Percentiles rank a stretch among this genome's conserved stretches.
Evolutionary conservation across 2,113 vertebrate genomes (phyloP).

Genomic region (Numenius arquata): DNA sequence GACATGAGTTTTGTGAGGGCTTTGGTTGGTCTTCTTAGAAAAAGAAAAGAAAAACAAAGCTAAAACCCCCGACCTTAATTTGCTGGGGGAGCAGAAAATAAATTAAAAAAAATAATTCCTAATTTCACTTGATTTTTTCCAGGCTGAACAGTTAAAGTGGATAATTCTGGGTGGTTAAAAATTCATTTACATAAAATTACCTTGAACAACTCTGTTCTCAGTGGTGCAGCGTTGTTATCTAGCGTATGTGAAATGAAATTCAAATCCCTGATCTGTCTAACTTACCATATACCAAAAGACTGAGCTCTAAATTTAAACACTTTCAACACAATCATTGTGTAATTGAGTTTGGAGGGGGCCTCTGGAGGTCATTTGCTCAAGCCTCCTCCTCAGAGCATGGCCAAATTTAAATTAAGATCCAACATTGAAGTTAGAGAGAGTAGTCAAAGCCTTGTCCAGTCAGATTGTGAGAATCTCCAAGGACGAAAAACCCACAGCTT

Average conservation of each 20-base stretch:
- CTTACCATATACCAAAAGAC: neutral
- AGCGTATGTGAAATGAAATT: constrained; percentile 32
- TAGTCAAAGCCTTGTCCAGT: neutral
- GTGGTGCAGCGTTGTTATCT: neutral
- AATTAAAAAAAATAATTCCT: neutral
- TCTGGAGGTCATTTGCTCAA: neutral
- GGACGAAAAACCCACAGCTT: neutral
- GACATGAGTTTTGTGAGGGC: neutral
- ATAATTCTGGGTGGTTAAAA: constrained; percentile 26
- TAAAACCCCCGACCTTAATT: neutral
- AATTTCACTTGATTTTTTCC: neutral
- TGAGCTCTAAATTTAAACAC: neutral
- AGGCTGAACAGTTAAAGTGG: neutral
- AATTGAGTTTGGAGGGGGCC: neutral
- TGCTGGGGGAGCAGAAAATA: neutral
- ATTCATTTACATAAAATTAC: constrained; percentile 41
- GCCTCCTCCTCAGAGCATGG: fast-evolving
- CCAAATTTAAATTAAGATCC: neutral
- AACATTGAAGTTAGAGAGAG: neutral
- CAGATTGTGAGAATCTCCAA: neutral
- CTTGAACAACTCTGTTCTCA: neutral
- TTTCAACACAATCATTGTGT: neutral
- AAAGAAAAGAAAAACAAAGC: neutral
- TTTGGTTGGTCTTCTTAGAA: neutral
- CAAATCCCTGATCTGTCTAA: constrained; percentile 4